phyloP scores from a whole-genome alignment of 2,113 vertebrate species.

The Etheostoma cragini region DNA sequence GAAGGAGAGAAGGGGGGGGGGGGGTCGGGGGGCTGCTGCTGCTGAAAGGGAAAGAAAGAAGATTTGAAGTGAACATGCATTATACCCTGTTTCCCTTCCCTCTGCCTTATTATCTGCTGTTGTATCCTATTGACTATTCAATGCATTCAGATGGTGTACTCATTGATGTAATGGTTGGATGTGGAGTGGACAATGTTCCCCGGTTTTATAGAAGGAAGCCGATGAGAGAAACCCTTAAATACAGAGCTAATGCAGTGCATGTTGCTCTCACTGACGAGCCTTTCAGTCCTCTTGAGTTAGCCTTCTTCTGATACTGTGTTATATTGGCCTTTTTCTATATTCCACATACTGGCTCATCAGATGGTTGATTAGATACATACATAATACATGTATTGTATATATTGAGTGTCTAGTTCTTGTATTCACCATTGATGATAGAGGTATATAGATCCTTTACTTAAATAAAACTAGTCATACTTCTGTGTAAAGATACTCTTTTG shows the following conservation, averaged over 20 bases:
- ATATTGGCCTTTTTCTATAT: background rate
- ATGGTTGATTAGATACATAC: background rate
- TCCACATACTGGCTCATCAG: background rate
- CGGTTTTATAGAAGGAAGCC: constrained; percentile 42
- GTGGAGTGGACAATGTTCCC: constrained; percentile 57
- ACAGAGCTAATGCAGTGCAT: constrained; percentile 27
- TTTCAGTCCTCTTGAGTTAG: background rate
- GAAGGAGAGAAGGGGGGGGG: background rate
- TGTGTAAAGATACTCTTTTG: background rate
- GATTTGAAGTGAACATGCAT: constrained; percentile 71
- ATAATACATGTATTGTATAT: background rate
- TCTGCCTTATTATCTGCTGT: constrained; percentile 58
- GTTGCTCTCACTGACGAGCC: background rate
- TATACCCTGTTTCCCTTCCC: constrained; percentile 56
- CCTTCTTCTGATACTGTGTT: background rate
- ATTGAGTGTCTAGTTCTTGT: background rate
- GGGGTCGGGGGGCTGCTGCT: no score
- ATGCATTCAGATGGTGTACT: constrained; percentile 50
- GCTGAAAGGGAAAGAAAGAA: constrained; percentile 61
- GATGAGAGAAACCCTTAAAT: constrained; percentile 40
- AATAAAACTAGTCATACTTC: background rate
- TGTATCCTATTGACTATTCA: constrained; percentile 61
- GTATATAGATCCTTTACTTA: background rate
- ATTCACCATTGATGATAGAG: no score
- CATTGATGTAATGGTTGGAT: constrained; percentile 56